A percentile compares a stretch with the other conserved stretches of the same genome.
Evolutionary conservation across 2,797 vertebrate genomes (phyloP).

Genomic region (Lycodopsis pacificus): DNA sequence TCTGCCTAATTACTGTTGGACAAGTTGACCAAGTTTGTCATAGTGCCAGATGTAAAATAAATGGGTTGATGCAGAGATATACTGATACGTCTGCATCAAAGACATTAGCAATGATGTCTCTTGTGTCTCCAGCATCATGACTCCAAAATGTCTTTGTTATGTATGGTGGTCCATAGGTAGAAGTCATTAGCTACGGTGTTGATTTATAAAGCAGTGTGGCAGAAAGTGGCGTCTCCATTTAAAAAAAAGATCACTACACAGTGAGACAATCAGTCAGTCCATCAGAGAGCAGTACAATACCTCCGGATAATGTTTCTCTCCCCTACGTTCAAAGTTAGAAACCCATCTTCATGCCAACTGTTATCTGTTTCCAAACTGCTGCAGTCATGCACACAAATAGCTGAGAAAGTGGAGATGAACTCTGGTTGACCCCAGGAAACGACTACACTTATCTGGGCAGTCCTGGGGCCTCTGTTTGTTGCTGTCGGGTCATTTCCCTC

Average conservation of each 20-base stretch:
- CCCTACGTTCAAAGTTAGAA: constrained; percentile 17
- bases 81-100: neutral
- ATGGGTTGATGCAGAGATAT: constrained; percentile 1
- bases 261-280: neutral
- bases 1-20: neutral
- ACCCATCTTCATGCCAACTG: constrained; percentile 13
- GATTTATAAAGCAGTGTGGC: neutral
- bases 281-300: neutral
- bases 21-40: neutral
- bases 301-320: constrained; percentile 8
- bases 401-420: constrained; percentile 33
- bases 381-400: constrained; percentile 20
- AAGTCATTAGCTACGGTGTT: constrained; percentile 4
- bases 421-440: constrained; percentile 38
- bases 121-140: neutral
- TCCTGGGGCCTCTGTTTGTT: constrained; percentile 23
- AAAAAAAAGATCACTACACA: neutral
- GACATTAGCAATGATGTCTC: neutral
- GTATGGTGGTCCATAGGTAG: constrained; percentile 8
- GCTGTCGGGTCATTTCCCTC: constrained; percentile 39
- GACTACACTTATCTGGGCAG: constrained; percentile 20
- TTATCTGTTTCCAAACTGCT: constrained; percentile 5
- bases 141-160: constrained; percentile 17
- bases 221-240: neutral
- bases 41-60: neutral